A percentile compares a stretch with the other conserved stretches of the same genome.
Conservation (phyloP, 2,888 invertebrate species). For the Trissoscelio sp. region DNA sequence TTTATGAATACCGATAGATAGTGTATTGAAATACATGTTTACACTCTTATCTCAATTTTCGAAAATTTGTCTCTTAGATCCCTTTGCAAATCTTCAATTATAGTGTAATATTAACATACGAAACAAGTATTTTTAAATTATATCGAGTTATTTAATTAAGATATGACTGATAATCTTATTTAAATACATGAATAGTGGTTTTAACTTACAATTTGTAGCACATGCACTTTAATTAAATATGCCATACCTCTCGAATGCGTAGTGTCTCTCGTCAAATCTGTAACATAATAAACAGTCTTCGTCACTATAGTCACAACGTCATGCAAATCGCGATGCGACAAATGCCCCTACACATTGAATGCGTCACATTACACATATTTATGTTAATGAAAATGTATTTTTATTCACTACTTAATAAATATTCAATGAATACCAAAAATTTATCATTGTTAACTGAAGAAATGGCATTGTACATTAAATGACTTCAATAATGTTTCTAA, state of each 20-base stretch:
- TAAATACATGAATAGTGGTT: conserved; percentile 8
- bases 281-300: conserved; percentile 78
- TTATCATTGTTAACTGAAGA: too few relatives aligned
- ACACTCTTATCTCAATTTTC: too few relatives aligned
- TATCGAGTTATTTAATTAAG: conserved; percentile 16
- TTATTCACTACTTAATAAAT: conserved; percentile 29
- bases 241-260: conserved; percentile 83
- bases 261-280: conserved; percentile 83
- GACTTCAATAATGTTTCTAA: too few relatives aligned
- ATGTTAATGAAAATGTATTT: conserved; percentile 42
- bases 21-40: too few relatives aligned
- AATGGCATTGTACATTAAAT: too few relatives aligned
- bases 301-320: conserved; percentile 69
- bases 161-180: conserved; percentile 21
- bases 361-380: conserved; percentile 41
- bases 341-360: conserved; percentile 45
- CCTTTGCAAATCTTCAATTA: too few relatives aligned
- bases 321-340: conserved; percentile 46
- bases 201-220: conserved; percentile 54
- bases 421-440: too few relatives aligned
- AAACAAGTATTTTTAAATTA: not conserved
- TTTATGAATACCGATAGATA: too few relatives aligned
- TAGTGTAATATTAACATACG: too few relatives aligned
- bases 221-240: conserved; percentile 49
- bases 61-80: too few relatives aligned